phyloP scores from a whole-genome alignment of 2,113 vertebrate species.

The Crocuta crocuta region DNA sequence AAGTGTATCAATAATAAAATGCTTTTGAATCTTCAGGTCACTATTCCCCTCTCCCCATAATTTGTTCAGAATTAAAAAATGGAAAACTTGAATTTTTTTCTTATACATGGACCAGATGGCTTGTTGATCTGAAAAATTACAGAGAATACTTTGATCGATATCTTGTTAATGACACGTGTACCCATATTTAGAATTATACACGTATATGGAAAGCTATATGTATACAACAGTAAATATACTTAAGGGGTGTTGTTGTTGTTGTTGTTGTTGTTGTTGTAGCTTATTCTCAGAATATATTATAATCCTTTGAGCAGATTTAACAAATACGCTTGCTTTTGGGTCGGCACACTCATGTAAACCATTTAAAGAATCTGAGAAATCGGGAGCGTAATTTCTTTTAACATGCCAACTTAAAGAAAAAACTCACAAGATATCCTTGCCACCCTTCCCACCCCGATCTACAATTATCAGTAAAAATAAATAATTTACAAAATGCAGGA shows the following conservation, averaged over 20 bases:
- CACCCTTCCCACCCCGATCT: neutral
- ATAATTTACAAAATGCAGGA: conserved; percentile 57
- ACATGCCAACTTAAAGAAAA: conserved; percentile 19
- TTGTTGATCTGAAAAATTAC: conserved; percentile 1
- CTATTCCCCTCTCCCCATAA: neutral
- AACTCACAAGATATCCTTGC: neutral
- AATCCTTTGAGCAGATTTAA: conserved; percentile 42
- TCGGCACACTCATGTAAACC: neutral
- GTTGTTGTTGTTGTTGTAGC: neutral
- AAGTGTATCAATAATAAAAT: conserved; percentile 63
- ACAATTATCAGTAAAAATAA: conserved; percentile 66
- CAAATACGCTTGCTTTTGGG: conserved; percentile 50
- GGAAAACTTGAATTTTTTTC: neutral
- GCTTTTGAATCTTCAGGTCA: conserved; percentile 60
- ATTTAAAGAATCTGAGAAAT: conserved; percentile 39
- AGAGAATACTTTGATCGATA: neutral
- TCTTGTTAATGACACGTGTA: neutral
- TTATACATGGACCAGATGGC: neutral
- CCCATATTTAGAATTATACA: conserved; percentile 37
- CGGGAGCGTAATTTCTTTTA: conserved; percentile 51
- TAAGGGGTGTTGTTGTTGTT: conserved; percentile 47
- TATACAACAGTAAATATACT: conserved; percentile 11
- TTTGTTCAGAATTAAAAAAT: conserved; percentile 61
- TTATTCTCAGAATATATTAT: conserved; percentile 51
- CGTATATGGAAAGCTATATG: neutral